phyloP scores from a whole-genome alignment of 53 echinoderm and acorn worm genomes.

The Temnopleurus reevesii region DNA sequence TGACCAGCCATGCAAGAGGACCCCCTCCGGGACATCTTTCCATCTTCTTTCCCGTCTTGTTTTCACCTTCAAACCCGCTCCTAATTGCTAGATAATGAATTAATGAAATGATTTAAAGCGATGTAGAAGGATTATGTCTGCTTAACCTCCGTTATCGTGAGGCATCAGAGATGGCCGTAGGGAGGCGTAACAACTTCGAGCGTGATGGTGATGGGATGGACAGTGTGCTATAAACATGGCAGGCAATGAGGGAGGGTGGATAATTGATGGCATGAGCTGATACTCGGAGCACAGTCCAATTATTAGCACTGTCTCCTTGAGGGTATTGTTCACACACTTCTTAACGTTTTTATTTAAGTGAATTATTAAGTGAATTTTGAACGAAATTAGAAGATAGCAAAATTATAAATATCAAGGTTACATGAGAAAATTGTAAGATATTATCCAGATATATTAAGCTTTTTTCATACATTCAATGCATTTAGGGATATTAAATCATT shows the following conservation, averaged over 20 bases:
- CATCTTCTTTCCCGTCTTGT: not conserved
- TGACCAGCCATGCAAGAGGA: not conserved
- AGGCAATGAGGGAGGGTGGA: not conserved
- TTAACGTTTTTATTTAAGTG: not conserved
- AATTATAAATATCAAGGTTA: no score
- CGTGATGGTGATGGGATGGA: not conserved
- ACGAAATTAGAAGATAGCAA: no score
- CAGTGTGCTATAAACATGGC: not conserved
- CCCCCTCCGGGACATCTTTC: not conserved
- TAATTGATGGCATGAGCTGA: conserved; percentile 41
- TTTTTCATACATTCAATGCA: no score
- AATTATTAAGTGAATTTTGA: no score
- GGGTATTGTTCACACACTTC: conserved; percentile 5
- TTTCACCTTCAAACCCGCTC: not conserved
- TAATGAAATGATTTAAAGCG: not conserved
- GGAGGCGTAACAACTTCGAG: not conserved
- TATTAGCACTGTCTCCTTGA: conserved; percentile 1
- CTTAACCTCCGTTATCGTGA: not conserved
- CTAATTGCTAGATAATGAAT: conserved; percentile 34
- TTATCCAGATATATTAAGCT: no score
- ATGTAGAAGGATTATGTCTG: conserved; percentile 20
- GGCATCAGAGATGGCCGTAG: conserved; percentile 9
- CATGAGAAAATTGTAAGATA: no score
- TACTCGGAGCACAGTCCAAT: conserved; percentile 29
- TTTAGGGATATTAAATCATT: no score